These are phyloP conservation scores for Corythaixoides concolor DNA, from an alignment of 2,113 vertebrate species.

Conservation along the genomic window DNA sequence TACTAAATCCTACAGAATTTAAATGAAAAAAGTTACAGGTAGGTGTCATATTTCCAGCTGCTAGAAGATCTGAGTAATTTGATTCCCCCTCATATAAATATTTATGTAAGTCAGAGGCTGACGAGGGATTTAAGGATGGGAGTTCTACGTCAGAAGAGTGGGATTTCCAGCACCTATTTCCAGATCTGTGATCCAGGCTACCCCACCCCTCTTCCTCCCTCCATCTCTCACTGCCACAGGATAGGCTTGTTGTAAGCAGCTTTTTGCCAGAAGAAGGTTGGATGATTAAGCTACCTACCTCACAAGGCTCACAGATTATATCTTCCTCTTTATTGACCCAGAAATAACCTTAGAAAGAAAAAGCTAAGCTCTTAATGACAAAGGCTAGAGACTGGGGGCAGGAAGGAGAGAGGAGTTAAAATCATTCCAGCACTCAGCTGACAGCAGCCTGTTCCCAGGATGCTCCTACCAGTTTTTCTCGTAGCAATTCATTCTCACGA, in stretches of 20 bases:
- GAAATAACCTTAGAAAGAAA: constrained; percentile 41
- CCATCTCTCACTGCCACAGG: neutral
- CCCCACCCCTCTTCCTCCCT: neutral
- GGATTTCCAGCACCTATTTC: constrained; percentile 51
- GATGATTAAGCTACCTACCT: constrained; percentile 56
- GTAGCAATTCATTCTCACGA: neutral
- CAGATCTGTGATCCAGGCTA: constrained; percentile 28
- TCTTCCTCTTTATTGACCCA: constrained; percentile 32
- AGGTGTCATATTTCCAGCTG: neutral
- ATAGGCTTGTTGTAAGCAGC: constrained; percentile 38
- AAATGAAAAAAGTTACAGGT: neutral
- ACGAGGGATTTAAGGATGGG: neutral
- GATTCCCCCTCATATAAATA: neutral
- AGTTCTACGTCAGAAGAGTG: neutral
- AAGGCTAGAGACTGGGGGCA: neutral
- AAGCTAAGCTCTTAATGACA: neutral
- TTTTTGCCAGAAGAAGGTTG: constrained; percentile 58
- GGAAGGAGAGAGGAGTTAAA: neutral
- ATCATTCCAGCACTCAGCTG: neutral
- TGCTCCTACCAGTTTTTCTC: neutral
- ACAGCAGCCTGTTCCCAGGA: neutral
- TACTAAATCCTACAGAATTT: neutral
- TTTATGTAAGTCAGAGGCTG: constrained; percentile 14
- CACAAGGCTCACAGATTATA: constrained; percentile 46
- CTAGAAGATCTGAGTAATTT: neutral